Percentiles rank a stretch among this genome's conserved stretches.
These are phyloP conservation scores for Oscarella lobularis DNA, from an alignment of 37 sponge, comb jelly and placozoan species.

Conservation along the genomic window DNA sequence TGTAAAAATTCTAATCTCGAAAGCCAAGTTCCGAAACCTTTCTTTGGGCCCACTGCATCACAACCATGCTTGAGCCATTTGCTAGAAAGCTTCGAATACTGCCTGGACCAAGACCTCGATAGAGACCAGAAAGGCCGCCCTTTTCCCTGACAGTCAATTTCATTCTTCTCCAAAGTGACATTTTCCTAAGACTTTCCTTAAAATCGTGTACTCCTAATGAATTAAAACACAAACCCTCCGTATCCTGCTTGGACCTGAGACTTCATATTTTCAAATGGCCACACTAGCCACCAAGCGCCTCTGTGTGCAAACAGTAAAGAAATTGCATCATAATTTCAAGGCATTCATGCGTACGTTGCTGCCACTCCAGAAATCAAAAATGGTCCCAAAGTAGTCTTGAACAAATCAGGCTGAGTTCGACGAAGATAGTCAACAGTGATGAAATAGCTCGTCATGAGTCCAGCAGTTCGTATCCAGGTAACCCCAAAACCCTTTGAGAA, in stretches of 20 bases:
- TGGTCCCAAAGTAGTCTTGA: conserved; percentile 65
- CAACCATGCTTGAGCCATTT: conserved; percentile 93
- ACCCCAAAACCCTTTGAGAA: conserved; percentile 66
- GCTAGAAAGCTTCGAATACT: conserved; percentile 91
- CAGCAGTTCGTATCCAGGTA: conserved; percentile 78
- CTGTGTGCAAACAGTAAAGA: background rate
- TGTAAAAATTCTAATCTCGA: conserved; percentile 27
- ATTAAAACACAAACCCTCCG: conserved; percentile 26
- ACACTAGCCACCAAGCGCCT: conserved; percentile 95
- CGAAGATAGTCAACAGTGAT: conserved; percentile 76
- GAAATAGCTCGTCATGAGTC: conserved; percentile 86
- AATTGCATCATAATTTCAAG: background rate
- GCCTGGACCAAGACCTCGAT: conserved; percentile 91
- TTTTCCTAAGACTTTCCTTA: conserved; percentile 9
- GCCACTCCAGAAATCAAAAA: conserved; percentile 82
- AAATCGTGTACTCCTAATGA: background rate
- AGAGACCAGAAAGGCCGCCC: conserved; percentile 75
- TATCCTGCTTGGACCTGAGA: conserved; percentile 86
- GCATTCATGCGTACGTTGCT: conserved; percentile 51
- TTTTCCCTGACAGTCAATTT: conserved; percentile 45
- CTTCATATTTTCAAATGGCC: conserved; percentile 99
- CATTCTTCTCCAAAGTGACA: conserved; percentile 45
- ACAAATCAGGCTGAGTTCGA: conserved; percentile 52
- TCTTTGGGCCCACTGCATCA: conserved; percentile 88
- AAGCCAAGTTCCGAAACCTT: conserved; percentile 77